These are phyloP conservation scores for Brenthis hecate DNA, from an alignment of 2,888 invertebrate genomes.

Conservation along the genomic window DNA sequence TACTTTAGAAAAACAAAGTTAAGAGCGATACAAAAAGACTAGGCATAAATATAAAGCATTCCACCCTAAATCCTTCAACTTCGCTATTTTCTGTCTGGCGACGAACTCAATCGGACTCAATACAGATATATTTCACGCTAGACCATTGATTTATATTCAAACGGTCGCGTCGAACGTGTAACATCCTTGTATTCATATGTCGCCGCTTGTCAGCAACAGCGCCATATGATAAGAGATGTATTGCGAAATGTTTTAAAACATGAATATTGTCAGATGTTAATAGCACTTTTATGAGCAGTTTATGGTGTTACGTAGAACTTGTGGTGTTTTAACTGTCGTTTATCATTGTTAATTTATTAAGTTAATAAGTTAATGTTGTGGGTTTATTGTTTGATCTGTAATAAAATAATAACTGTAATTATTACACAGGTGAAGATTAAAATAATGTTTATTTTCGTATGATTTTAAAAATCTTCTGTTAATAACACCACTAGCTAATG, in stretches of 20 bases:
- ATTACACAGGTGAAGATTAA: too few relatives aligned
- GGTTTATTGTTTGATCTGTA: too few relatives aligned
- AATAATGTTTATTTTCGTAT: too few relatives aligned
- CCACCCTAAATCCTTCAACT: constrained; percentile 35
- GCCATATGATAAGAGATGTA: constrained; percentile 36
- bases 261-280: constrained; percentile 21
- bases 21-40: constrained; percentile 14
- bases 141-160: constrained; percentile 45
- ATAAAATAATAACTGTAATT: too few relatives aligned
- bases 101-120: constrained; percentile 38
- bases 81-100: constrained; percentile 29
- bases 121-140: constrained; percentile 40
- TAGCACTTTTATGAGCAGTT: constrained; percentile 24
- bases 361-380: not conserved
- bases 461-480: too few relatives aligned
- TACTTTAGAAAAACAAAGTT: constrained; percentile 1
- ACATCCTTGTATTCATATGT: constrained; percentile 48
- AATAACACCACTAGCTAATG: too few relatives aligned
- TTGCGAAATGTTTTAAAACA: constrained; percentile 26
- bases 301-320: constrained; percentile 8
- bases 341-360: not conserved
- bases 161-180: constrained; percentile 42
- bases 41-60: constrained; percentile 24
- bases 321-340: constrained; percentile 9
- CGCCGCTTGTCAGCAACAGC: constrained; percentile 36